phyloP scores from a whole-genome alignment of 2,113 vertebrate genomes.

The Azemiops feae region DNA sequence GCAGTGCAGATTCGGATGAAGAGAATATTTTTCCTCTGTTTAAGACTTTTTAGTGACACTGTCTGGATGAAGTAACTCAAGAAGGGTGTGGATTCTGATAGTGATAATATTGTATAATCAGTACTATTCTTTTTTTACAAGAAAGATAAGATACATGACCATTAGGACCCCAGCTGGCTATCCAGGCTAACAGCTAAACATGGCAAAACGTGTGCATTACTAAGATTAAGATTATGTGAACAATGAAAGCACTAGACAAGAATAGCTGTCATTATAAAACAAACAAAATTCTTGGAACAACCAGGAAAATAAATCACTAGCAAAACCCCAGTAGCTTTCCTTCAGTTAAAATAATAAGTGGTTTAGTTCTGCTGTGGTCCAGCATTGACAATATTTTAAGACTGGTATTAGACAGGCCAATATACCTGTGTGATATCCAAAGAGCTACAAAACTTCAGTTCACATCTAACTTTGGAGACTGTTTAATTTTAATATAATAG shows the following conservation, averaged over 20 bases:
- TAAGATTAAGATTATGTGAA: not conserved
- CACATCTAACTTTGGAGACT: not conserved
- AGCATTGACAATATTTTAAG: not conserved
- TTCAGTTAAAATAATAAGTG: not conserved
- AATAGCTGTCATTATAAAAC: not conserved
- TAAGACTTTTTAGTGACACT: not conserved
- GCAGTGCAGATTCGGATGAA: not conserved
- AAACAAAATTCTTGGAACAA: not conserved
- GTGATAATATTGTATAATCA: not conserved
- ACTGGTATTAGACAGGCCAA: not conserved
- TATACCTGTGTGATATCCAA: not conserved
- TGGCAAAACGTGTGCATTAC: not conserved
- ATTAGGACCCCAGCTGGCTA: not conserved
- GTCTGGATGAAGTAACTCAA: not conserved
- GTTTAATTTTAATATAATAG: not conserved
- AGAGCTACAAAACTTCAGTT: not conserved
- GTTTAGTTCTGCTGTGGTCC: not conserved
- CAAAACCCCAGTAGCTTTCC: not conserved
- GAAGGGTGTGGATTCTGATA: not conserved
- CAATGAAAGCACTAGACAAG: not conserved
- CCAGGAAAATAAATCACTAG: not conserved
- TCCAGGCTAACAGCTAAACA: not conserved
- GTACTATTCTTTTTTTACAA: not conserved
- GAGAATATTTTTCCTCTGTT: not conserved
- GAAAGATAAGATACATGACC: not conserved